Conservation (phyloP, 2,888 invertebrate species). For the Pristionchus fissidentatus region DNA sequence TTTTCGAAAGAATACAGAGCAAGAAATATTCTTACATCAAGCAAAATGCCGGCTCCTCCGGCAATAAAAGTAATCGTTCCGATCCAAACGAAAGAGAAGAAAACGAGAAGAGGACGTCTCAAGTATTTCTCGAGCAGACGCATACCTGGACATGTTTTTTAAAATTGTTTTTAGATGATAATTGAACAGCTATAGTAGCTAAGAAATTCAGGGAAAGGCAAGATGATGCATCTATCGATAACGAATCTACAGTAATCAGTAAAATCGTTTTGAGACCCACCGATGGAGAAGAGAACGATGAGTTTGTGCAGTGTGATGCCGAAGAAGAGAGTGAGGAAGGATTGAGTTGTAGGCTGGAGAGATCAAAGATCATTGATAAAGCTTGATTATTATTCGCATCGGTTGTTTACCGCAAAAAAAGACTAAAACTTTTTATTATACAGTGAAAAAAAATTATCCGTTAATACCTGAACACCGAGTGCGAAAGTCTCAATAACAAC, state of each 20-base stretch:
- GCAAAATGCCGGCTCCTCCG: constrained; percentile 35
- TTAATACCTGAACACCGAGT: constrained; percentile 41
- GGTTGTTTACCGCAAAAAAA: neutral
- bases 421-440: no score
- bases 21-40: constrained; percentile 32
- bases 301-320: constrained; percentile 41
- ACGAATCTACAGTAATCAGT: neutral
- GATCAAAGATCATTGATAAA: neutral
- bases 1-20: neutral
- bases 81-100: constrained; percentile 11
- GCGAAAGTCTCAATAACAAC: constrained; percentile 43
- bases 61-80: constrained; percentile 31
- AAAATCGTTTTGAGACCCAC: neutral
- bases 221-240: neutral
- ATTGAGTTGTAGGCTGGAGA: constrained; percentile 21
- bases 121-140: constrained; percentile 17
- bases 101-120: constrained; percentile 1
- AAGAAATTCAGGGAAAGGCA: neutral
- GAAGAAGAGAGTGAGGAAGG: constrained; percentile 45
- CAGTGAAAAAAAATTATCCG: no score
- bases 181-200: neutral
- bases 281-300: constrained; percentile 40
- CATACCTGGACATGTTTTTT: constrained; percentile 8
- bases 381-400: neutral
- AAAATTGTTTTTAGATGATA: neutral